A percentile compares a stretch with the other conserved stretches of the same genome.
Evolutionary conservation across 1,140 invertebrate genomes (phyloP).

Genomic region (Grapholita molesta): DNA sequence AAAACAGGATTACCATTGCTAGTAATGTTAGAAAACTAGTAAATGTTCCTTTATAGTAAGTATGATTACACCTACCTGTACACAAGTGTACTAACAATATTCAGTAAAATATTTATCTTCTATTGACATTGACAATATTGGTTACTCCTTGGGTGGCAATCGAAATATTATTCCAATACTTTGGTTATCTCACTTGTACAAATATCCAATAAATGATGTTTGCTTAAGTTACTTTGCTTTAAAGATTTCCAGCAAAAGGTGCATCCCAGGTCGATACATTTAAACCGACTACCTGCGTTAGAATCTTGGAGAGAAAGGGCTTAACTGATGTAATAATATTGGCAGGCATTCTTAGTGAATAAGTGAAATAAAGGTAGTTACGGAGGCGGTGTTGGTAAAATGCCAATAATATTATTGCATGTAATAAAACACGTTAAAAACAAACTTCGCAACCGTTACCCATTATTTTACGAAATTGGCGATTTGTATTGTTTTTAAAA

Average conservation of each 20-base stretch:
- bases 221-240: background rate
- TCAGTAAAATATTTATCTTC: background rate
- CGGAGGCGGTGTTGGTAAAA: background rate
- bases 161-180: background rate
- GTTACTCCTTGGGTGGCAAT: background rate
- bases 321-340: background rate
- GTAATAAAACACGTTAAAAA: background rate
- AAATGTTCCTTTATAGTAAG: no score
- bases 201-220: background rate
- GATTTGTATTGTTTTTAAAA: background rate
- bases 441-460: background rate
- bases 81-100: no score
- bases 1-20: no score
- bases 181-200: constrained; percentile 8
- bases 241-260: background rate
- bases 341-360: background rate
- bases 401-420: background rate
- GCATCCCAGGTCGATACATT: background rate
- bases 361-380: background rate
- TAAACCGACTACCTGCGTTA: background rate
- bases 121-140: background rate
- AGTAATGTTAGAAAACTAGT: no score
- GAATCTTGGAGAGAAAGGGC: background rate
- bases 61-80: no score
- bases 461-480: constrained; percentile 1